phyloP scores from a whole-genome alignment of 1,140 invertebrate genomes.

The Drosophila kepulauana region DNA sequence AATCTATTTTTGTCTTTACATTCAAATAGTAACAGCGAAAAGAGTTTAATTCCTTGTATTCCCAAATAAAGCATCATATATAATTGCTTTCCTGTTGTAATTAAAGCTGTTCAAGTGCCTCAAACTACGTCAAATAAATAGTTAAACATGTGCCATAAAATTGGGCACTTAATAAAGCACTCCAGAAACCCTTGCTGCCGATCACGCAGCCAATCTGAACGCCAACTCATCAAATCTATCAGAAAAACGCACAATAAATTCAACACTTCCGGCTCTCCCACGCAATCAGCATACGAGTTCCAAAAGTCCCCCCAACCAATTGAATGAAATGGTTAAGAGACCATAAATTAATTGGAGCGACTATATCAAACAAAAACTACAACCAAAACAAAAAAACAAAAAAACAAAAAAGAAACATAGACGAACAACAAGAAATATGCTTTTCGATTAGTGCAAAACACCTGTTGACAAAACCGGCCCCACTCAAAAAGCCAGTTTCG shows the following conservation, averaged over 20 bases:
- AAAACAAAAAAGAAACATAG: constrained; percentile 3
- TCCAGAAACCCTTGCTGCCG: background rate
- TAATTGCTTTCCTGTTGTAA: background rate
- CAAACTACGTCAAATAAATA: background rate
- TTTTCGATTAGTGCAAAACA: constrained; percentile 81
- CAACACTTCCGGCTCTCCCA: constrained; percentile 48
- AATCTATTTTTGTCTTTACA: too few species aligned
- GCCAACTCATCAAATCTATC: background rate
- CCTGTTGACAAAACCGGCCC: constrained; percentile 76
- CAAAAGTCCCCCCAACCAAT: constrained; percentile 11
- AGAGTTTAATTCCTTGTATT: too few species aligned
- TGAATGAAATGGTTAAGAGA: constrained; percentile 45
- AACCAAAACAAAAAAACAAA: constrained; percentile 20
- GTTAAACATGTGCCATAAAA: background rate
- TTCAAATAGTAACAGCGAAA: too few species aligned
- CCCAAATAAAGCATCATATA: background rate
- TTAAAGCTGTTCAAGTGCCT: background rate
- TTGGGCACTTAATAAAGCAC: background rate
- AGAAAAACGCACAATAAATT: constrained; percentile 6
- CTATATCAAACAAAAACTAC: constrained; percentile 42
- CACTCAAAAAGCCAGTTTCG: constrained; percentile 70
- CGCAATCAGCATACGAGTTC: constrained; percentile 25
- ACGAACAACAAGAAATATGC: constrained; percentile 24
- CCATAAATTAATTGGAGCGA: constrained; percentile 76
- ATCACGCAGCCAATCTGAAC: background rate